A percentile compares a stretch with the other conserved stretches of the same genome.
Conservation (phyloP, 1,140 invertebrate genomes). For the Cherax quadricarinatus region DNA sequence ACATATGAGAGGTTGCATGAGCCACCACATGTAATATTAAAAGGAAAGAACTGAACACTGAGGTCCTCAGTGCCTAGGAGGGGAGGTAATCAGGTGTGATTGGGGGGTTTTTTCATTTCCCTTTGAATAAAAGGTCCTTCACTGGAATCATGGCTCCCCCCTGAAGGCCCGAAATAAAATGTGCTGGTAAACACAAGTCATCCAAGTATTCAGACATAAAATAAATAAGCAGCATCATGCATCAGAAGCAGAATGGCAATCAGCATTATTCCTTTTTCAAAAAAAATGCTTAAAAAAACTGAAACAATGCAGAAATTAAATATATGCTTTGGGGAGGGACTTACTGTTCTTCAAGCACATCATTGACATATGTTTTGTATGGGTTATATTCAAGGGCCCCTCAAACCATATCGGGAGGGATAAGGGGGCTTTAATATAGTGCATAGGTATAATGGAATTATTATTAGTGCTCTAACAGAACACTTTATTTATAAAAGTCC, state of each 20-base stretch:
- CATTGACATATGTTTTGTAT: conserved; percentile 99
- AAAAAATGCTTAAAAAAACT: neutral
- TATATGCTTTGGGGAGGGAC: conserved; percentile 77
- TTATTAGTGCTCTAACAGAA: neutral
- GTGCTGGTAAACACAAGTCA: too few species aligned
- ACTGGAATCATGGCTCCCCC: too few species aligned
- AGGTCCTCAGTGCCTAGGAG: too few species aligned
- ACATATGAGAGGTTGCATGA: neutral
- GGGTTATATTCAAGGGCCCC: conserved; percentile 94
- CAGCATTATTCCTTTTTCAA: neutral
- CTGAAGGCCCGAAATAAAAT: too few species aligned
- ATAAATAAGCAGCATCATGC: neutral
- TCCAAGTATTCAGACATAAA: too few species aligned
- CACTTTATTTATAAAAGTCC: neutral
- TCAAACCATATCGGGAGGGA: conserved; percentile 91
- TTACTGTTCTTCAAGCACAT: conserved; percentile 99
- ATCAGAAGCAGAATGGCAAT: neutral
- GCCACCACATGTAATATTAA: neutral
- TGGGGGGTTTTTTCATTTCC: too few species aligned
- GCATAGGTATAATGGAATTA: neutral
- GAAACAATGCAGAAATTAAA: neutral
- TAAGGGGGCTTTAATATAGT: neutral
- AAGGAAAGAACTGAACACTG: too few species aligned
- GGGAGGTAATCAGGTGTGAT: too few species aligned
- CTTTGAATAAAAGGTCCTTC: too few species aligned